Percentiles rank a stretch among this genome's conserved stretches.
phyloP scores from a whole-genome alignment of 2,888 invertebrate species.

The Rapana venosa region DNA sequence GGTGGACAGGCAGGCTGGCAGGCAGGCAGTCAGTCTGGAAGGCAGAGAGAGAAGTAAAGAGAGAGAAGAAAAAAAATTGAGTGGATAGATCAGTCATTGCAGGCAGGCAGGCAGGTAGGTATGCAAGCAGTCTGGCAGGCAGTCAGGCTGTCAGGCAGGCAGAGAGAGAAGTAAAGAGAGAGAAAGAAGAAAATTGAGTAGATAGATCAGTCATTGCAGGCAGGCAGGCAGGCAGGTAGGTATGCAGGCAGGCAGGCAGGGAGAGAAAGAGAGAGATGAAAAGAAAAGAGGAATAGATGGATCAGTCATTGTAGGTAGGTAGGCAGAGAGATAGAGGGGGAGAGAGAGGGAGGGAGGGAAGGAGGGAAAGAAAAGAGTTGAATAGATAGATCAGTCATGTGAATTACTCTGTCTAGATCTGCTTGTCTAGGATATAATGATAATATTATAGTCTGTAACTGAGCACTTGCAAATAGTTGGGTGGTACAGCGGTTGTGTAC shows the following conservation, averaged over 20 bases:
- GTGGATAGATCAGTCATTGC: too few relatives aligned
- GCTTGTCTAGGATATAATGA: too few relatives aligned
- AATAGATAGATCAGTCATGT: too few relatives aligned
- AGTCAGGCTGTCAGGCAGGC: too few relatives aligned
- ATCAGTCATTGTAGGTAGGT: background rate
- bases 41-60: background rate
- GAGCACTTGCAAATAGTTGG: too few relatives aligned
- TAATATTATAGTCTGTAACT: too few relatives aligned
- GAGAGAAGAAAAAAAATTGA: too few relatives aligned
- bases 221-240: too few relatives aligned
- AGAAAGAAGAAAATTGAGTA: background rate
- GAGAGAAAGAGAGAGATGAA: background rate
- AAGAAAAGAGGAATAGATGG: background rate
- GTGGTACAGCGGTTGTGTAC: too few relatives aligned
- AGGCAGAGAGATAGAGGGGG: background rate
- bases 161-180: background rate
- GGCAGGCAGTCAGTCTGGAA: background rate
- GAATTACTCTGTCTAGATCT: too few relatives aligned
- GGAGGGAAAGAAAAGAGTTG: background rate
- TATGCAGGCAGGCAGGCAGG: background rate
- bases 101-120: slow-evolving; percentile 6
- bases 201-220: too few relatives aligned
- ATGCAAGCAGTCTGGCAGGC: too few relatives aligned
- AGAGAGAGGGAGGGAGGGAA: background rate
- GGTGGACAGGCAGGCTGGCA: background rate